Evolutionary conservation across 1,140 invertebrate genomes (phyloP).

Genomic region (Metaphire vulgaris): DNA sequence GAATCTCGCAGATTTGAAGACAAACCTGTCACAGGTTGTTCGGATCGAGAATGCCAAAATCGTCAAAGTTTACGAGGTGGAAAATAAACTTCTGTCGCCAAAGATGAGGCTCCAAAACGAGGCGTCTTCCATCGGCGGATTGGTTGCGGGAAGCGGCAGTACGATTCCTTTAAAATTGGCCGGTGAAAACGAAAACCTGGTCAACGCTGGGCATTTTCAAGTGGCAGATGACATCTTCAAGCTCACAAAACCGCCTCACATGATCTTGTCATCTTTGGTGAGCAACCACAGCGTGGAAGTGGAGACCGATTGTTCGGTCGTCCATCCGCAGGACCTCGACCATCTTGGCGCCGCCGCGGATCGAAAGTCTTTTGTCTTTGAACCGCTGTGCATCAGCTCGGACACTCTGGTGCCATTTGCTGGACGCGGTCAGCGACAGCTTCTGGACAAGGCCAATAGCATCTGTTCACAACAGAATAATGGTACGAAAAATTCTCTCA

Average conservation of each 20-base stretch:
- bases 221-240: not conserved
- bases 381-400: slow-evolving; percentile 10
- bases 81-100: too few relatives aligned
- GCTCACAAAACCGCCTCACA: not conserved
- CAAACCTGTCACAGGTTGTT: too few relatives aligned
- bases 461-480: too few relatives aligned
- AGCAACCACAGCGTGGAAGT: too few relatives aligned
- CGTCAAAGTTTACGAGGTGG: not conserved
- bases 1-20: too few relatives aligned
- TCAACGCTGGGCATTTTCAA: not conserved
- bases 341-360: not conserved
- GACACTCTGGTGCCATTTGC: not conserved
- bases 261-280: not conserved
- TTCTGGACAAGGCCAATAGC: not conserved
- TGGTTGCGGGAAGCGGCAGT: too few relatives aligned
- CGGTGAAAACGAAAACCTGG: too few relatives aligned
- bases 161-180: too few relatives aligned
- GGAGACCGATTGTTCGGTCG: not conserved
- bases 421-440: not conserved
- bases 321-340: too few relatives aligned
- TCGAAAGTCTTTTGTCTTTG: slow-evolving; percentile 5
- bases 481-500: too few relatives aligned
- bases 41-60: not conserved
- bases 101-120: too few relatives aligned
- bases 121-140: too few relatives aligned